phyloP scores from a whole-genome alignment of 64 coral and sea anemone genomes.

The Actinia tenebrosa region DNA sequence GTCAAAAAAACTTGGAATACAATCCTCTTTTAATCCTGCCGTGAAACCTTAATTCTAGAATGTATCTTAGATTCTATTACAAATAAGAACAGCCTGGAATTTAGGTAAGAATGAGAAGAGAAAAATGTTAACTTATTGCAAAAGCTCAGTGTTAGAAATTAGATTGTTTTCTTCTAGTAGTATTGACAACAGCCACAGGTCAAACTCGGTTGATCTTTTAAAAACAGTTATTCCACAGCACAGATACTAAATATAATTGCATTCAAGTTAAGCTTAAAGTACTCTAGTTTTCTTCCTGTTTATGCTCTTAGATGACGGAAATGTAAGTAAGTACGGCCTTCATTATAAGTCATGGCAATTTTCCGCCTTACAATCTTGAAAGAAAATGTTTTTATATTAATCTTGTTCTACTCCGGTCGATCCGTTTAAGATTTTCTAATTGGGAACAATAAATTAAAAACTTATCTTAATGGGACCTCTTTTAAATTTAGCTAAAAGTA shows the following conservation, averaged over 20 bases:
- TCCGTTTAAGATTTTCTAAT: neutral
- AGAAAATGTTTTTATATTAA: neutral
- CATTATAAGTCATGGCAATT: neutral
- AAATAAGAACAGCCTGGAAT: neutral
- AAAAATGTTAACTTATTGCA: too few relatives aligned
- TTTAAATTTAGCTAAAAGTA: neutral
- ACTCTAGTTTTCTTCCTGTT: neutral
- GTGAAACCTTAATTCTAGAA: neutral
- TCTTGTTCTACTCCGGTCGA: neutral
- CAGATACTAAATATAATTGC: too few relatives aligned
- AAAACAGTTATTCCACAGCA: too few relatives aligned
- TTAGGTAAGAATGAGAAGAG: too few relatives aligned
- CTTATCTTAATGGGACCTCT: neutral
- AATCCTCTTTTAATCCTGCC: neutral
- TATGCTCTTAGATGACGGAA: neutral
- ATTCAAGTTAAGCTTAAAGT: too few relatives aligned
- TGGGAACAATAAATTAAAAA: neutral
- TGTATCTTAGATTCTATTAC: neutral
- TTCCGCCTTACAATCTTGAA: constrained; percentile 2
- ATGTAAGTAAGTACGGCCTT: neutral
- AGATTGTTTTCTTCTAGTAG: too few relatives aligned
- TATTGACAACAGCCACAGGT: too few relatives aligned
- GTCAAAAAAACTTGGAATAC: neutral
- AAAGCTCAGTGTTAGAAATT: too few relatives aligned
- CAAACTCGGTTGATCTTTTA: too few relatives aligned